These are phyloP conservation scores for Ammospiza maritima DNA, from an alignment of 2,797 vertebrate genomes.

Conservation along the genomic window DNA sequence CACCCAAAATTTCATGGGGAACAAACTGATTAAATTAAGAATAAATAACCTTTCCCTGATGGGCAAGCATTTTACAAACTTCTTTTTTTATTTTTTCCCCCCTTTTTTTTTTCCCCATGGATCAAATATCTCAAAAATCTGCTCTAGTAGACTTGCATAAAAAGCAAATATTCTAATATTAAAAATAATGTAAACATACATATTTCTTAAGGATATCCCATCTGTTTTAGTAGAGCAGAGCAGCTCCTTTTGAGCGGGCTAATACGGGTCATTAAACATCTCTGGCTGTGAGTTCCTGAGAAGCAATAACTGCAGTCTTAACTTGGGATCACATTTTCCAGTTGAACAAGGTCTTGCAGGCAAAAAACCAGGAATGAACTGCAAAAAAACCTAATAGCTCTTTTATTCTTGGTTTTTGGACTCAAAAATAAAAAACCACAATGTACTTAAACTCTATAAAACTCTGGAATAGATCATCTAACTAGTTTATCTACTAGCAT, in stretches of 20 bases:
- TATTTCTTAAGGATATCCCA: constrained; percentile 32
- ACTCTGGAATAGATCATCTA: constrained; percentile 42
- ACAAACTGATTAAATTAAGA: not conserved
- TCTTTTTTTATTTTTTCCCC: fast-evolving
- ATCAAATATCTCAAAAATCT: constrained; percentile 16
- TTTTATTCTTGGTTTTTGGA: constrained; percentile 50
- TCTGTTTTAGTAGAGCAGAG: constrained; percentile 71
- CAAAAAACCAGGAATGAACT: constrained; percentile 69
- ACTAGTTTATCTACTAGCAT: constrained; percentile 15
- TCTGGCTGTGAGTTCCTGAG: constrained; percentile 70
- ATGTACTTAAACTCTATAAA: constrained; percentile 61
- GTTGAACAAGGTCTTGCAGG: constrained; percentile 74
- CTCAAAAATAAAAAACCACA: constrained; percentile 35
- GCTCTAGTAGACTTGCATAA: constrained; percentile 24
- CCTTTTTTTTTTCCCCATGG: fast-evolving
- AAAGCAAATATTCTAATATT: constrained; percentile 35
- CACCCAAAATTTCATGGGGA: not conserved
- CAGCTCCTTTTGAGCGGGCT: constrained; percentile 78
- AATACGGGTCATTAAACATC: constrained; percentile 83
- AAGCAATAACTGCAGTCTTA: constrained; percentile 74
- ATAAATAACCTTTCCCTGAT: not conserved
- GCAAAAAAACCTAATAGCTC: constrained; percentile 54
- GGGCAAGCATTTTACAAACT: not conserved
- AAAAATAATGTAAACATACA: constrained; percentile 51
- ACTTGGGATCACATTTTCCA: constrained; percentile 72